Base-by-base conservation (phyloP, 37 sponge, comb jelly and placozoan genomes). In the Halisarca cf. caerulea region DNA sequence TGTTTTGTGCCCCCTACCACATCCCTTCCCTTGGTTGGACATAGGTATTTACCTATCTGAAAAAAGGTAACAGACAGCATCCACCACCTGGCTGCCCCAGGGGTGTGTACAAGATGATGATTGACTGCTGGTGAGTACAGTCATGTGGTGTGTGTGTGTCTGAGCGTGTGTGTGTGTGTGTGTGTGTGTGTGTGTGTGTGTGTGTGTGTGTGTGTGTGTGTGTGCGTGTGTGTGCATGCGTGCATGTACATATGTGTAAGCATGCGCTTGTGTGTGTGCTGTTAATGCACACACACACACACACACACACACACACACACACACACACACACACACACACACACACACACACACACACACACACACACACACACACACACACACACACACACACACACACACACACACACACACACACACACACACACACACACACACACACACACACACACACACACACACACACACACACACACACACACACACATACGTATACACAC, bases 31-130 rank as follows among this genome's bases (percentile, higher is more conserved):
- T n/a, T n/a, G n/a, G n/a, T n/a, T n/a, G n/a, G n/a, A n/a, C 51
- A 47, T 11, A 47, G 51, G 51, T 47, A 11, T 47, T 14, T 47
- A 14, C 51, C 51, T 47, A 47, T 11, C 51, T 47, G 51, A 47
- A 6, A 11, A 40, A 37, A 18, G 77, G 77, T 2, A 21, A 40
- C 25, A 1, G 77, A 1, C 40, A 38, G 2, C 77, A 42, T 74
- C 77, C 77, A 4, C 45, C 77, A 9, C 77, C 77, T 2, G 77
- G 77, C 0, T 74, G 77, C 24, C 5, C 77, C 77, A 74, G 77
- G 15, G 77, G 25, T 37, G 15, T 74, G 25, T 74, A 74, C 44
- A 17, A 74, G 44, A 5, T 74, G 23, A 74, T 74, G 77, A 74
- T 74, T 37, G 77, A 74, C 15, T 74, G 77, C 77, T 74, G 77